These are phyloP conservation scores for Suricata suricatta DNA, from an alignment of 2,113 vertebrate genomes.

Conservation along the genomic window DNA sequence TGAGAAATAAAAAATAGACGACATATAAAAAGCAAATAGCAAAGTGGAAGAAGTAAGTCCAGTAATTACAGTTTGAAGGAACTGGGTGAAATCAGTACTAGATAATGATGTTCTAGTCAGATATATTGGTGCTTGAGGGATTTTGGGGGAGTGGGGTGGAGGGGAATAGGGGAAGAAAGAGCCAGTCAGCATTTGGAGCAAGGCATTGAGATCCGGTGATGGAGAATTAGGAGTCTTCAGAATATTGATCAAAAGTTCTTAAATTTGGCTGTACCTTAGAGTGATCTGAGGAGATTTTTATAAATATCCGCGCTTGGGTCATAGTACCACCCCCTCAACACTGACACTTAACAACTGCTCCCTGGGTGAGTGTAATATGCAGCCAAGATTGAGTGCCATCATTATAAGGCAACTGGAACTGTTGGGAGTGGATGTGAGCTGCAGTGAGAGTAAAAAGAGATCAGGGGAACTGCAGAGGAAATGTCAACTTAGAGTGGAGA, in stretches of 20 bases:
- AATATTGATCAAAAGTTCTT: constrained; percentile 12
- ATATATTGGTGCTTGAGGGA: not conserved
- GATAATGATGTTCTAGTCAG: not conserved
- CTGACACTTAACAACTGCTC: not conserved
- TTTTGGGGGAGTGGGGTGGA: not conserved
- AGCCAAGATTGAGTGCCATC: not conserved
- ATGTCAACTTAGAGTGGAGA: not conserved
- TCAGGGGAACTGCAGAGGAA: not conserved
- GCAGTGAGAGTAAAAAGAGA: not conserved
- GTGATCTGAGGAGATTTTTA: not conserved
- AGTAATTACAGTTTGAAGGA: constrained; percentile 17
- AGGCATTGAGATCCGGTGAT: not conserved
- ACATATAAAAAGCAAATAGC: not conserved
- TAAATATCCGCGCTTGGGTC: not conserved
- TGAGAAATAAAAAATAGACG: not conserved
- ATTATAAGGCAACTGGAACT: not conserved
- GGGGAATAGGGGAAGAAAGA: not conserved
- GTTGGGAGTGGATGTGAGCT: not conserved
- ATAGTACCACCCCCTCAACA: not conserved
- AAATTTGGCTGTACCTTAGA: not conserved
- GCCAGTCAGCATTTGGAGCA: not conserved
- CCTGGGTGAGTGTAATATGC: not conserved
- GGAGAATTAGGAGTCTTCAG: not conserved
- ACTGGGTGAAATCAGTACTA: not conserved
- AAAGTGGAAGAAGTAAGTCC: not conserved